These are phyloP conservation scores for Elgaria multicarinata DNA, from an alignment of 2,113 vertebrate species.

Conservation along the genomic window DNA sequence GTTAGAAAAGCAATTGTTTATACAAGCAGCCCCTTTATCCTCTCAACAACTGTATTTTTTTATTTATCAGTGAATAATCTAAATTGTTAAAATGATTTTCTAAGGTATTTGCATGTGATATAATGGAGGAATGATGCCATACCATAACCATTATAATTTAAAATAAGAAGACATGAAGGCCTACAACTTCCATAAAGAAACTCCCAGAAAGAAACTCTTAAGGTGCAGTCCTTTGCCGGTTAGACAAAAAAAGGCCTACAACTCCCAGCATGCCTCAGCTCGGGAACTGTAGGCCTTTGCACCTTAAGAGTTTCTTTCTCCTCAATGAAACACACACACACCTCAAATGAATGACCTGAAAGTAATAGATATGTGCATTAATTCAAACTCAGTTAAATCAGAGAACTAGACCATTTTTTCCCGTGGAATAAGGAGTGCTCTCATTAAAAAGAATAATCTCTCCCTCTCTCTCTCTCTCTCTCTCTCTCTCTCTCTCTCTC, in stretches of 20 bases:
- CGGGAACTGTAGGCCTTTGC: too few species aligned
- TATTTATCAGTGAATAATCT: neutral
- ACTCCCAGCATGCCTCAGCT: too few species aligned
- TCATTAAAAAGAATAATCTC: neutral
- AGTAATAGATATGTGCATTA: neutral
- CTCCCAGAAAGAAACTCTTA: too few species aligned
- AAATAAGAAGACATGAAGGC: neutral
- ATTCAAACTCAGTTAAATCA: neutral
- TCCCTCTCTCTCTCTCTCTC: neutral
- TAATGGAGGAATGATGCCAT: neutral
- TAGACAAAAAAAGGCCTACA: too few species aligned
- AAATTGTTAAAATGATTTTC: neutral
- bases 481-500: neutral
- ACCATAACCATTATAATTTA: neutral
- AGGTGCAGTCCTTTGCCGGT: too few species aligned
- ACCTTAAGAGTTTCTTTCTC: neutral
- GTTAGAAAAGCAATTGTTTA: too few species aligned
- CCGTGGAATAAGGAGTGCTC: neutral
- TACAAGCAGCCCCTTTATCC: neutral
- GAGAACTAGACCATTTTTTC: neutral
- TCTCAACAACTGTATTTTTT: neutral
- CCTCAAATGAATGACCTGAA: neutral
- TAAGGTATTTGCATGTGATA: neutral
- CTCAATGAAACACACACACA: neutral
- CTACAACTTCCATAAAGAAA: neutral